These are phyloP conservation scores for Himalopsyche tibetana DNA, from an alignment of 2,888 invertebrate species.

Conservation along the genomic window DNA sequence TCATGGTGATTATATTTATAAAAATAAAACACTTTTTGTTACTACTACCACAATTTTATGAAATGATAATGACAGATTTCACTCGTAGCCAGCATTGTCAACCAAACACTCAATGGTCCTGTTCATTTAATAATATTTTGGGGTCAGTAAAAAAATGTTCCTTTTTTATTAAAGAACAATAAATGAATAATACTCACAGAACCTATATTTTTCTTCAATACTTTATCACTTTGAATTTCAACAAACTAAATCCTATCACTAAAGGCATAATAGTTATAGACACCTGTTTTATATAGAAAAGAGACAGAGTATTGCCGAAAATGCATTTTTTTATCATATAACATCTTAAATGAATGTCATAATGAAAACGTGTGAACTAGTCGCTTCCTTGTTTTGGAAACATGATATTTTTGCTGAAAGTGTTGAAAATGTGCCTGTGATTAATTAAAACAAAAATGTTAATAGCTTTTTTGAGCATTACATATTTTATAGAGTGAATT, in stretches of 20 bases:
- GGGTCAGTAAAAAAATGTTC: too few species aligned
- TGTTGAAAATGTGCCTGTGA: background rate
- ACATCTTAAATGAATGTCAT: background rate
- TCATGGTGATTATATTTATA: too few species aligned
- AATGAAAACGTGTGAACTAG: background rate
- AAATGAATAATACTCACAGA: too few species aligned
- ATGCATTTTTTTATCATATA: background rate
- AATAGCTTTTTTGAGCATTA: background rate
- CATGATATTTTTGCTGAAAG: conserved; percentile 17
- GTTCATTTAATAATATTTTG: too few species aligned
- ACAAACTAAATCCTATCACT: background rate
- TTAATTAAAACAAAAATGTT: background rate
- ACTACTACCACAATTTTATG: too few species aligned
- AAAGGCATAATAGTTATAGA: background rate
- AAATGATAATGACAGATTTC: too few species aligned
- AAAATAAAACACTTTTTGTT: too few species aligned
- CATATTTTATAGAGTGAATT: too few species aligned
- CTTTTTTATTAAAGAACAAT: too few species aligned
- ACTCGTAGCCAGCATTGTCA: too few species aligned
- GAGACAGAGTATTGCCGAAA: background rate
- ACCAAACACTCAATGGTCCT: too few species aligned
- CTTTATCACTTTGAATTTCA: background rate
- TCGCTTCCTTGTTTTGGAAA: conserved; percentile 5
- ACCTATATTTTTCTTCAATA: too few species aligned
- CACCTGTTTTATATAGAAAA: background rate